Base-by-base conservation (phyloP, 2,113 vertebrate genomes). In the Emydura subglobosa region DNA sequence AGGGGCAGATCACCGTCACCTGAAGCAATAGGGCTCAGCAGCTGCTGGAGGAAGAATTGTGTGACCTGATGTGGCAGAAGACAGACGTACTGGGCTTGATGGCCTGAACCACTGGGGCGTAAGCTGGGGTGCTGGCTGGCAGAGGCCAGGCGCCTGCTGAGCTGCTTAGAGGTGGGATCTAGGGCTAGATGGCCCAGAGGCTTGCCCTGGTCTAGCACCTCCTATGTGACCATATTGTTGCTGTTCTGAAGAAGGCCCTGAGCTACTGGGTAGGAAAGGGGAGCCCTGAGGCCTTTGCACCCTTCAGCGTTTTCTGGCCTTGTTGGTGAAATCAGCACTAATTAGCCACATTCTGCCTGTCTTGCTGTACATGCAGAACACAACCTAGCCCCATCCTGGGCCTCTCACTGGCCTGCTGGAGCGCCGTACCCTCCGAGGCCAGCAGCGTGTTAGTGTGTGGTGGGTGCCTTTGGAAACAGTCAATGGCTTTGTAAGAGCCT, bases 141-240 rank as follows among this genome's bases (percentile, higher is more conserved):
- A 1, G 34, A 2, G 1, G 82, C 6, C 1, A 72, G 83, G 39
- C 0, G 21, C 22, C 0, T 0, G 2, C 10, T 6, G 44, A 7
- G 91, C 17, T 0, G 5, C 3, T 2, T 39, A 11, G 13, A 65
- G 34, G 61, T 7, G 31, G 14, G 61, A 34, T 68, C 14, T n/a
- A 17, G 31, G 59, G 29, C 59, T 14, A 34, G 59, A 31, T 61
- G 50, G 84, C 50, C 42, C 0, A 0, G 50, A 2, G 47, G 72
- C 74, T 47, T 27, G 1, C 49, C 59, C 87, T 5, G 47, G 9
- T 6, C 29, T 79, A 10, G 47, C 82, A 42, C 42, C 9, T 0
- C 3, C 50, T 17, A 0, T 0, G 3, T 81, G 50, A 21, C 0
- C 14, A 8, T n/a, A 7, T n/a, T 68, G 34, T n/a, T n/a, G 7